Base-by-base conservation (phyloP, 2,888 invertebrate species). In the Dione juno region DNA sequence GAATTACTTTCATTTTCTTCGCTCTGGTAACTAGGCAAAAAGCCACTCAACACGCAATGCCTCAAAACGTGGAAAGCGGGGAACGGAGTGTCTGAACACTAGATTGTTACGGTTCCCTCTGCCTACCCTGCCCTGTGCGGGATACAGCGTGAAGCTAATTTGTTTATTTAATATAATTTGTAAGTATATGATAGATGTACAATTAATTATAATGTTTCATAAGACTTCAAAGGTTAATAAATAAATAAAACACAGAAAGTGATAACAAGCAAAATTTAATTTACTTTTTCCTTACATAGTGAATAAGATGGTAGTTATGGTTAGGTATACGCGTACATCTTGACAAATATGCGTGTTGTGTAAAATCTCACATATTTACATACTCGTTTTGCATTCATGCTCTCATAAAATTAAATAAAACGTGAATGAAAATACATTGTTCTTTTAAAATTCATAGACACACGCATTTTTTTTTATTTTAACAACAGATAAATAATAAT, bases 211-310 rank as follows among this genome's bases (percentile, higher is more conserved):
- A n/a, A n/a, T n/a, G n/a, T n/a, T n/a, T n/a, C n/a, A n/a, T n/a
- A n/a, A n/a, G n/a, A n/a, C n/a, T n/a, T n/a, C n/a, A n/a, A n/a
- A n/a, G n/a, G n/a, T n/a, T n/a, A n/a, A n/a, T 3, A 28, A 28
- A 19, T 59, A 75, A 71, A 72, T 76, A 76, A 78, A 75, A 82
- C 59, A 50, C 61, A n/a, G 16, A 41, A 64, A 63, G 35, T 67
- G 64, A 70, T 86, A 90, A 90, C 89, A 90, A 90, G 90, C 90
- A 89, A 90, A 89, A 87, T 81, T 84, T 88, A 86, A 65, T 87
- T 87, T 76, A 68, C 69, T 73, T 71, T 66, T 81, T 84, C 80
- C 82, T 87, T 88, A 89, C 88, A 86, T 84, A 83, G 87, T 87
- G 88, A 86, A 82, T 87, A 86, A 84, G 83, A 84, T 81, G 80